Percentiles rank a stretch among this genome's conserved stretches.
These are phyloP conservation scores for Parus major DNA, from an alignment of 2,113 vertebrate species.

Conservation along the genomic window DNA sequence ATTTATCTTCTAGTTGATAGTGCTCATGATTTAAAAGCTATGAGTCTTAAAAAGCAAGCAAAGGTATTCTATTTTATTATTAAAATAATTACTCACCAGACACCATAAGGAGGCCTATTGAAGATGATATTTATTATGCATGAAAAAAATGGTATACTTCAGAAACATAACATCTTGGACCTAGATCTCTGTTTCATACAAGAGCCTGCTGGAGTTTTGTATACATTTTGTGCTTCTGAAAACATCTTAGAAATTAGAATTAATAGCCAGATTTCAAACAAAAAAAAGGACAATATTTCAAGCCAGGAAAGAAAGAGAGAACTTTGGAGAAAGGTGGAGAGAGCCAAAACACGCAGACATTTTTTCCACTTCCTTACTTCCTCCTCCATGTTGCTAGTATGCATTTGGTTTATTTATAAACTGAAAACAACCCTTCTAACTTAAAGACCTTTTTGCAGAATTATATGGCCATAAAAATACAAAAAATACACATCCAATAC, in stretches of 20 bases:
- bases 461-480: background rate
- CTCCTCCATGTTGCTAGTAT: background rate
- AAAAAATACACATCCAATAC: background rate
- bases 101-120: background rate
- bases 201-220: background rate
- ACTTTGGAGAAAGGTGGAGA: background rate
- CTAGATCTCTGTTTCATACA: background rate
- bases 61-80: background rate
- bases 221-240: background rate
- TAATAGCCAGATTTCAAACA: background rate
- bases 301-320: background rate
- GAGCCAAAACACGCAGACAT: rapidly evolving
- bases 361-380: background rate
- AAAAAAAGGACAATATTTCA: background rate
- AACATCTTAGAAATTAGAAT: background rate
- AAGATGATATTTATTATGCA: background rate
- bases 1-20: background rate
- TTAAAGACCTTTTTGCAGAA: background rate
- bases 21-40: background rate
- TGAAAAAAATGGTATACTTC: background rate
- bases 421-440: background rate
- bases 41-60: background rate
- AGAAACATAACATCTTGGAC: background rate
- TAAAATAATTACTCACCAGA: background rate
- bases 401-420: background rate